These are phyloP conservation scores for Spialia ferax DNA, from an alignment of 2,888 invertebrate species.

Conservation along the genomic window DNA sequence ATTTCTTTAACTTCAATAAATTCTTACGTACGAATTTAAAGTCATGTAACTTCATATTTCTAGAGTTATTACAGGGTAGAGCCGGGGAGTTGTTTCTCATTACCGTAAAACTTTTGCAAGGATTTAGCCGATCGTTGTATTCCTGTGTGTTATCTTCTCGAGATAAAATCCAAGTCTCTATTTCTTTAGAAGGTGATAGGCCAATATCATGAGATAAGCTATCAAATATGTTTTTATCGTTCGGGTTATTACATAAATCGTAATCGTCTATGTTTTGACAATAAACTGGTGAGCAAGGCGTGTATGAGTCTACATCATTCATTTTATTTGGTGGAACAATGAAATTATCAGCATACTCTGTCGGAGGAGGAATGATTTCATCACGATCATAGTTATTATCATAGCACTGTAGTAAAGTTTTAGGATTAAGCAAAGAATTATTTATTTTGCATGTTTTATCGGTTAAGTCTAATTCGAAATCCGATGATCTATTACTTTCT, in stretches of 20 bases:
- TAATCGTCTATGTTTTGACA: neutral
- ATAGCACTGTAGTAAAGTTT: conserved; percentile 63
- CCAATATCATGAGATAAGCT: conserved; percentile 1
- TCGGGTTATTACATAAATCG: neutral
- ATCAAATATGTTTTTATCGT: conserved; percentile 2
- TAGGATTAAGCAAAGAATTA: conserved; percentile 71
- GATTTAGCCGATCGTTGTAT: neutral
- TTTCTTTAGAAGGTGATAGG: conserved; percentile 57
- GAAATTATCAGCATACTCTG: conserved; percentile 57
- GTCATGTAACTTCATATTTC: conserved; percentile 54
- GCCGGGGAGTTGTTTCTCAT: conserved; percentile 48
- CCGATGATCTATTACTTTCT: neutral
- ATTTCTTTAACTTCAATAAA: conserved; percentile 52
- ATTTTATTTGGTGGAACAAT: neutral
- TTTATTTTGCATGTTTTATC: conserved; percentile 55
- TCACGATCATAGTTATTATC: conserved; percentile 44
- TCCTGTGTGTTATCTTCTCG: conserved; percentile 47
- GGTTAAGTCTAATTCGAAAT: conserved; percentile 16
- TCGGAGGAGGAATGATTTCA: conserved; percentile 67
- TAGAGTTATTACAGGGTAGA: conserved; percentile 28
- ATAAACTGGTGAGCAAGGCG: conserved; percentile 43
- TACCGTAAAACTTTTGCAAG: conserved; percentile 42
- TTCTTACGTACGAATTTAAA: conserved; percentile 63
- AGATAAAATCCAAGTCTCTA: conserved; percentile 66
- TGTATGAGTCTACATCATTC: conserved; percentile 30